phyloP scores from a whole-genome alignment of 2,888 invertebrate species.

The Drosophila seclusa region DNA sequence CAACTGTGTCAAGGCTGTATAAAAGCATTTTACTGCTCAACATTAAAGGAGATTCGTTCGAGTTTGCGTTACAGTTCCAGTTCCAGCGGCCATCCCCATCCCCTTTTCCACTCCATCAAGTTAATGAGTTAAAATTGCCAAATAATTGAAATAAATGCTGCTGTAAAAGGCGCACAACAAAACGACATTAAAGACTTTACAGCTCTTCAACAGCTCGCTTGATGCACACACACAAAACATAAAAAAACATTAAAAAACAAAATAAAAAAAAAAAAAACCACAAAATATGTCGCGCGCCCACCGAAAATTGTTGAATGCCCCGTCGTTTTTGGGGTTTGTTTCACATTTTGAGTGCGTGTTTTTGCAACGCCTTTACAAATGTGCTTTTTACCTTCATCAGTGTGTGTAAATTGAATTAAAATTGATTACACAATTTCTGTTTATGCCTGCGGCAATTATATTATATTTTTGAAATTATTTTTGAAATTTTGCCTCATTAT shows the following conservation, averaged over 20 bases:
- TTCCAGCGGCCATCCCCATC: conserved; percentile 19
- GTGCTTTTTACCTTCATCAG: conserved; percentile 48
- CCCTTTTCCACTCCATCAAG: not conserved
- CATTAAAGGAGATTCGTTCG: conserved; percentile 36
- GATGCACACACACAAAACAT: conserved; percentile 33
- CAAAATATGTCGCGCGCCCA: conserved; percentile 37
- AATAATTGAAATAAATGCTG: conserved; percentile 71
- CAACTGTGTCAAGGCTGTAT: conserved; percentile 66
- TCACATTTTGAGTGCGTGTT: conserved; percentile 29
- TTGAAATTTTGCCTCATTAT: conserved; percentile 18
- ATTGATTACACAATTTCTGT: conserved; percentile 63
- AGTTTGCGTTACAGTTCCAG: conserved; percentile 26
- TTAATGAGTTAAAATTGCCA: conserved; percentile 64
- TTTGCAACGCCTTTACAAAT: conserved; percentile 48
- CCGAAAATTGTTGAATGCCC: conserved; percentile 36
- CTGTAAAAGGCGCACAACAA: conserved; percentile 35
- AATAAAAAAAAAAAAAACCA: not conserved
- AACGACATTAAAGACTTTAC: conserved; percentile 43
- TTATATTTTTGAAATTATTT: conserved; percentile 16
- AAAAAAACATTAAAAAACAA: not conserved
- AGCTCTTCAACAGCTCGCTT: conserved; percentile 28
- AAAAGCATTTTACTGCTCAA: conserved; percentile 35
- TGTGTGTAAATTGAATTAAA: conserved; percentile 42
- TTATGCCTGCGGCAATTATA: conserved; percentile 16
- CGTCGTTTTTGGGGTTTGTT: conserved; percentile 21